Evolutionary conservation across 2,797 vertebrate genomes (phyloP).

Genomic region (Capromys pilorides): DNA sequence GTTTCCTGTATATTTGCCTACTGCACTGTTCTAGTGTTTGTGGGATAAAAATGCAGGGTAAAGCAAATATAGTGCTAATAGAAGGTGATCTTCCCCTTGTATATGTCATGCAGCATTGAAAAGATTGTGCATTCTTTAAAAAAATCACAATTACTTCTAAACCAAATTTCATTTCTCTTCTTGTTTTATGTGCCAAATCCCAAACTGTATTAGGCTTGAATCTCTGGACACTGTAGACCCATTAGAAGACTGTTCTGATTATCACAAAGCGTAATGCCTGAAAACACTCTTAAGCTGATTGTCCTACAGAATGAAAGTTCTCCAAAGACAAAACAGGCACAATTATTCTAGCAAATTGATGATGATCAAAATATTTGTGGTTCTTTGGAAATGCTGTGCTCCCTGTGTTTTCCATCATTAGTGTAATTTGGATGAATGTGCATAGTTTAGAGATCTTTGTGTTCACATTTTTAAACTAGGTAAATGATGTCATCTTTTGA

Average conservation of each 20-base stretch:
- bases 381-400: constrained; percentile 91
- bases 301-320: constrained; percentile 70
- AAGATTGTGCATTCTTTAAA: no score
- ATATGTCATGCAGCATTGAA: no score
- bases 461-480: constrained; percentile 88
- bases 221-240: constrained; percentile 79
- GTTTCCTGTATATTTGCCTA: constrained; percentile 89
- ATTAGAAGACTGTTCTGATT: constrained; percentile 76
- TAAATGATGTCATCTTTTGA: constrained; percentile 88
- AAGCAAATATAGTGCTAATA: constrained; percentile 88
- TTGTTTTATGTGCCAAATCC: constrained; percentile 83
- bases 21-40: constrained; percentile 88
- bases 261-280: constrained; percentile 76
- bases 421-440: constrained; percentile 89
- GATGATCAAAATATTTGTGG: constrained; percentile 81
- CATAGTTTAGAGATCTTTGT: constrained; percentile 89
- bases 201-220: constrained; percentile 78
- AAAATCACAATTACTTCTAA: no score
- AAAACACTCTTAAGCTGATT: constrained; percentile 70
- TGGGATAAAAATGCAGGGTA: constrained; percentile 89
- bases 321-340: constrained; percentile 76
- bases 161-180: no score
- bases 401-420: constrained; percentile 86
- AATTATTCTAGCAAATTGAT: constrained; percentile 71
- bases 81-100: constrained; percentile 84